Evolutionary conservation across 2,113 vertebrate species (phyloP), one percentile per base, ranked within the genome.

Genomic region (Esox niger): DNA sequence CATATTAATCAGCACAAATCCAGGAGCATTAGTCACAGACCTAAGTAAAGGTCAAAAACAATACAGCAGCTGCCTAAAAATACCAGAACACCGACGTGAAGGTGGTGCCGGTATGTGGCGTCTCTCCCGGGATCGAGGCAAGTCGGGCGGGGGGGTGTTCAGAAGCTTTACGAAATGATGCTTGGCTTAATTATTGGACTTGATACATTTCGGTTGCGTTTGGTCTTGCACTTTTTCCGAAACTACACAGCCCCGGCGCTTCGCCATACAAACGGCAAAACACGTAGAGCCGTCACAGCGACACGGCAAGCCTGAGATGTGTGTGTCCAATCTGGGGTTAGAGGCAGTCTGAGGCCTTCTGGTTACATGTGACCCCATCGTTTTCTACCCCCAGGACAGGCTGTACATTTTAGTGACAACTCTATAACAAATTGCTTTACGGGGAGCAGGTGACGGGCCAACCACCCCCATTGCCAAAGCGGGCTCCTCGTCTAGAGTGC

Each of bases 391-490:
- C 66, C 68, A 15, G 75, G 81, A 79, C 77, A 67, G 73, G 82
- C 74, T 76, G 75, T 78, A 75, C 81, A 84, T 86, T 85, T 84
- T 82, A 76, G 69, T 87, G 86, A 88, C 87, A 88, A 84, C 86
- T 84, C 82, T 73, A 75, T 88, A 87, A 89, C 87, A 91, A 84
- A 89, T 81, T 82, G 86, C 83, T 86, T 87, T 86, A 79, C 73
- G 73, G 71, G 60, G 71, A 86, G 78, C 80, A 88, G 82, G 86
- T 88, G 83, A 86, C 67, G 73, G 75, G 52, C 71, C 71, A 66
- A 70, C 68, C 76, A 58, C 77, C 71, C 66, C 78, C 69, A 74
- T n/a, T n/a, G n/a, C n/a, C n/a, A n/a, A n/a, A n/a, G n/a, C 75
- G 68, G 73, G 77, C 67, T 61, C 33, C 8, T 49, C 31, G 8